Percentiles rank a stretch among this genome's conserved stretches.
phyloP scores from a whole-genome alignment of 2,888 invertebrate genomes.

The Bugulina stolonifera region DNA sequence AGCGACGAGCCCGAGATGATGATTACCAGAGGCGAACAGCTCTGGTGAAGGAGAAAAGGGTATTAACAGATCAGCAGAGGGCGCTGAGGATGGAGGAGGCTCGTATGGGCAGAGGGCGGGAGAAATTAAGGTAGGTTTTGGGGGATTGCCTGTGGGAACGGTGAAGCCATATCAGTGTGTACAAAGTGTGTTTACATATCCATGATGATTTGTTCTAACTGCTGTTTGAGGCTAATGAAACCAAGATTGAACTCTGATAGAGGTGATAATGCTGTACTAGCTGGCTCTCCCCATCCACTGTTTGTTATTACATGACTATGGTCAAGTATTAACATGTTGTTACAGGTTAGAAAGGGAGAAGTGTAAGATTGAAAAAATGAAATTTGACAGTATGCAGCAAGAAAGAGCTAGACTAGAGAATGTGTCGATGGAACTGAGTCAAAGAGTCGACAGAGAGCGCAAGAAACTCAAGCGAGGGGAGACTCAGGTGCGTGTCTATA shows the following conservation, averaged over 20 bases:
- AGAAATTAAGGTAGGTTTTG: constrained; percentile 39
- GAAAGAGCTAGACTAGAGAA: constrained; percentile 29
- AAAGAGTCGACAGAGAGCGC: constrained; percentile 62
- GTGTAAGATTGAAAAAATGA: constrained; percentile 53
- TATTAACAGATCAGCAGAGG: constrained; percentile 8
- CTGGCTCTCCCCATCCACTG: too few species aligned
- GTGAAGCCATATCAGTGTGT: too few species aligned
- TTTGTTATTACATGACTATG: too few species aligned
- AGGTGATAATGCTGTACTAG: too few species aligned
- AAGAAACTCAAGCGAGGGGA: constrained; percentile 69
- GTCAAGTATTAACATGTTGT: not conserved
- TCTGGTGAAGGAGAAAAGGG: constrained; percentile 28
- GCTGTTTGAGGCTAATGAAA: constrained; percentile 22
- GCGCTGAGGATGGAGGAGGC: constrained; percentile 68
- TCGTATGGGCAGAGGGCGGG: constrained; percentile 62
- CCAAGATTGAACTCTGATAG: not conserved
- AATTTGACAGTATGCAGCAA: not conserved
- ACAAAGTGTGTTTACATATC: too few species aligned
- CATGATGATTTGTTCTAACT: constrained; percentile 23
- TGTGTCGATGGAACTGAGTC: constrained; percentile 60
- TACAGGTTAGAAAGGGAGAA: constrained; percentile 67
- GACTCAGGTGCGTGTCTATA: not conserved
- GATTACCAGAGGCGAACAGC: constrained; percentile 66
- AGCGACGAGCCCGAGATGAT: constrained; percentile 64
- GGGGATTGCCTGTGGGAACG: too few species aligned